These are phyloP conservation scores for Polypedilum pembai DNA, from an alignment of 1,140 invertebrate species.

Conservation along the genomic window DNA sequence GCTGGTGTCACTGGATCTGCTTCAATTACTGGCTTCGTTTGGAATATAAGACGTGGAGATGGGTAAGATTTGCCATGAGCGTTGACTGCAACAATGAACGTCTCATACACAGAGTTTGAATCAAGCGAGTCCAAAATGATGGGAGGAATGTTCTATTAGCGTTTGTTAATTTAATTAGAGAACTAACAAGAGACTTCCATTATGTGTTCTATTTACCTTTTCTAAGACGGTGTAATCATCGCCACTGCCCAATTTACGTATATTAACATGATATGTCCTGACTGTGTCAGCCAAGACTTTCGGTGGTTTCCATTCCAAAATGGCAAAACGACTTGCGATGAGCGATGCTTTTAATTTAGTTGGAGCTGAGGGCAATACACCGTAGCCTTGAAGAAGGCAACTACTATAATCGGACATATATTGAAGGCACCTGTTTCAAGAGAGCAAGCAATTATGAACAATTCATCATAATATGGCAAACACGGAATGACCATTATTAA, in stretches of 20 bases:
- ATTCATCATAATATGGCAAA: constrained; percentile 7
- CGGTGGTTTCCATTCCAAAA: constrained; percentile 70
- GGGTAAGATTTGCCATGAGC: constrained; percentile 65
- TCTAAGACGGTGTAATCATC: constrained; percentile 49
- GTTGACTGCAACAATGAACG: constrained; percentile 73
- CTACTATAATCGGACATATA: constrained; percentile 71
- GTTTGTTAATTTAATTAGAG: constrained; percentile 27
- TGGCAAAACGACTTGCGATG: constrained; percentile 63
- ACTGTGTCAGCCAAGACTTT: constrained; percentile 62
- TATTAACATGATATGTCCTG: constrained; percentile 59
- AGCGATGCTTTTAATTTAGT: constrained; percentile 58
- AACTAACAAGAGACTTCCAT: not conserved
- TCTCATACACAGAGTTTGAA: constrained; percentile 67
- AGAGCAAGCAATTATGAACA: constrained; percentile 2
- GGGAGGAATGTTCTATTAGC: constrained; percentile 53
- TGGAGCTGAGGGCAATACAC: constrained; percentile 66
- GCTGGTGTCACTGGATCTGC: constrained; percentile 33
- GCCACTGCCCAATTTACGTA: constrained; percentile 48
- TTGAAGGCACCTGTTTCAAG: constrained; percentile 58
- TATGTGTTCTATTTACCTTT: constrained; percentile 41
- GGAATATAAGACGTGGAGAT: constrained; percentile 65
- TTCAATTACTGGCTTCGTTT: constrained; percentile 49
- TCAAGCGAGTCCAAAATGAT: constrained; percentile 65
- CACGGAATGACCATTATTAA: not conserved
- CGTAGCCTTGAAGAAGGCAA: constrained; percentile 74